Base-by-base conservation (phyloP, 2,797 vertebrate species). In the Chelonia mydas region DNA sequence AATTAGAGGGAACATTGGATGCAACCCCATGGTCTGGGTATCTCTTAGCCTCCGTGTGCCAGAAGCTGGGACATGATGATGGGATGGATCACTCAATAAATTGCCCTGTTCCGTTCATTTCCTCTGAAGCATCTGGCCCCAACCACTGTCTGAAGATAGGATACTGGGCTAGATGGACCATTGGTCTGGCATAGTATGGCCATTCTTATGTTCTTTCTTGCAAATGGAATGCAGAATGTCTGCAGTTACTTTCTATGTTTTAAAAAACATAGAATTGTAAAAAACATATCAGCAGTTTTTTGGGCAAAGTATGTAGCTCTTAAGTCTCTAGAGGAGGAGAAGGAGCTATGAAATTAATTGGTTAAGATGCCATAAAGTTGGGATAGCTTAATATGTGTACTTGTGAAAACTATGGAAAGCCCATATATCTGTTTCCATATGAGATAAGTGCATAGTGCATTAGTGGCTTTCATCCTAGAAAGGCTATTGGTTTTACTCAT, bases 381-480 rank as follows among this genome's bases (percentile, higher is more conserved):
- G n/a, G 11, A 81, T 90, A 82, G 91, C 51, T 85, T 87, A 33
- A 28, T 4, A 31, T 61, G 16, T 81, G 2, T 93, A 82, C 37
- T 68, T 83, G 55, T 50, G 81, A 50, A 72, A 41, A 21, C 6
- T 72, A 72, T 23, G 17, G 68, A 41, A 92, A 95, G 37, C 76
- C 92, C 65, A 93, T 85, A 90, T 0, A 1, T 80, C 33, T 49
- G 54, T 96, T 96, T 96, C 88, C 85, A 94, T 85, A 92, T 89
- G n/a, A 94, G 72, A 88, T 85, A 9, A 83, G 53, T 17, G 19
- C 77, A 91, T 72, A 86, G 94, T 81, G 51, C 55, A n/a, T 93
- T 89, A 77, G 28, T 68, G 90, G 88, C 87, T 57, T 95, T 95
- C 95, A 87, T 95, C 85, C 87, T 77, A 94, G 94, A 92, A 74